Evolutionary conservation across 1,140 invertebrate species (phyloP).

Genomic region (Drosophila lini): DNA sequence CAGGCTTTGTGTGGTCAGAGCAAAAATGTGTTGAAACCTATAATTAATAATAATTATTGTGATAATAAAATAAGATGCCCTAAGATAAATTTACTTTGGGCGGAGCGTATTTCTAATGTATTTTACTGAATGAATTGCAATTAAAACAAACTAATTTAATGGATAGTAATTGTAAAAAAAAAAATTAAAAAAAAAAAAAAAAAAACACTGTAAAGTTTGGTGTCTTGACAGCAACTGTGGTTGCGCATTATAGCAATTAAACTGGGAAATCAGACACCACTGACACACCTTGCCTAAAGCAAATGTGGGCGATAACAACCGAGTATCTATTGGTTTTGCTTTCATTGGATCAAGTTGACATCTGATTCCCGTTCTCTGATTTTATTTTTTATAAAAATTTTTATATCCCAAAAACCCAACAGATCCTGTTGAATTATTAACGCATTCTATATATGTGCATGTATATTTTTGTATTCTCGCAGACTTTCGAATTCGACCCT

Average conservation of each 20-base stretch:
- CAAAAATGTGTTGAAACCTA: neutral
- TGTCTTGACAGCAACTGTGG: neutral
- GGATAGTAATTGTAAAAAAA: neutral
- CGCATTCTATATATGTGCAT: slow-evolving; percentile 3
- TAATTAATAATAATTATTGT: neutral
- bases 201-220: neutral
- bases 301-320: neutral
- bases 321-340: slow-evolving; percentile 15
- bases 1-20: neutral
- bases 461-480: slow-evolving; percentile 44
- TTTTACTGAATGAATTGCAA: neutral
- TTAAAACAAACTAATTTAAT: neutral
- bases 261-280: neutral
- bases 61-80: no score
- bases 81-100: neutral
- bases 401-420: slow-evolving; percentile 3
- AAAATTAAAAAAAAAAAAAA: neutral
- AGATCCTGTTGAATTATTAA: slow-evolving; percentile 14
- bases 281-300: neutral
- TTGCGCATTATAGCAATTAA: neutral
- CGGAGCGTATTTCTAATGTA: no score
- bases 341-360: slow-evolving; percentile 11
- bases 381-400: slow-evolving; percentile 10
- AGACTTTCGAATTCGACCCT: slow-evolving; percentile 28
- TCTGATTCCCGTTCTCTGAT: neutral